A percentile compares a stretch with the other conserved stretches of the same genome.
Evolutionary conservation across 2,113 vertebrate genomes (phyloP).

Genomic region (Isichthys henryi): DNA sequence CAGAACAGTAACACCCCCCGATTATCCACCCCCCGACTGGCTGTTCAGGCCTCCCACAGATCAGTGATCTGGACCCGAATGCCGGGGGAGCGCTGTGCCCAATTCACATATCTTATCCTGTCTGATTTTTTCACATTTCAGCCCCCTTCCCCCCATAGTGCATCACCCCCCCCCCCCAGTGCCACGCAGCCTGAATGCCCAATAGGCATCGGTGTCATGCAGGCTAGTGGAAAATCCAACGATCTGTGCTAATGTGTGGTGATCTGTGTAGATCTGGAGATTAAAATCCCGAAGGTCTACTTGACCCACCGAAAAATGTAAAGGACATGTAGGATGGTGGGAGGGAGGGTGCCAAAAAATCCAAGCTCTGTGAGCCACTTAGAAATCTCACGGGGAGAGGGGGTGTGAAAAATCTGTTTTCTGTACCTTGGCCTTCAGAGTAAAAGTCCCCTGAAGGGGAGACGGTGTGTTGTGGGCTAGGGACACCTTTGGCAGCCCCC

Average conservation of each 20-base stretch:
- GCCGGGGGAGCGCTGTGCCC: neutral
- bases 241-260: neutral
- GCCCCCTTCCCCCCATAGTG: neutral
- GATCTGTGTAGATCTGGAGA: neutral
- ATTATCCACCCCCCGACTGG: neutral
- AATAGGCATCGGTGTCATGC: neutral
- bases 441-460: neutral
- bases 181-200: neutral
- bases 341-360: neutral
- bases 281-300: neutral
- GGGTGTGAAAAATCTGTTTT: neutral
- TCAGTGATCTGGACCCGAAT: neutral
- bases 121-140: neutral
- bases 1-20: neutral
- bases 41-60: neutral
- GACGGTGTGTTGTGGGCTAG: neutral
- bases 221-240: neutral
- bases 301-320: neutral
- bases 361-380: neutral
- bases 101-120: neutral
- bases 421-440: neutral
- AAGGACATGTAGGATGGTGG: neutral
- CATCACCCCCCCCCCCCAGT: neutral
- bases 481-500: neutral
- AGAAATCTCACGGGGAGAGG: neutral